Percentiles rank a stretch among this genome's conserved stretches.
Conservation (phyloP, 2,113 vertebrate genomes). For the Upupa epops region DNA sequence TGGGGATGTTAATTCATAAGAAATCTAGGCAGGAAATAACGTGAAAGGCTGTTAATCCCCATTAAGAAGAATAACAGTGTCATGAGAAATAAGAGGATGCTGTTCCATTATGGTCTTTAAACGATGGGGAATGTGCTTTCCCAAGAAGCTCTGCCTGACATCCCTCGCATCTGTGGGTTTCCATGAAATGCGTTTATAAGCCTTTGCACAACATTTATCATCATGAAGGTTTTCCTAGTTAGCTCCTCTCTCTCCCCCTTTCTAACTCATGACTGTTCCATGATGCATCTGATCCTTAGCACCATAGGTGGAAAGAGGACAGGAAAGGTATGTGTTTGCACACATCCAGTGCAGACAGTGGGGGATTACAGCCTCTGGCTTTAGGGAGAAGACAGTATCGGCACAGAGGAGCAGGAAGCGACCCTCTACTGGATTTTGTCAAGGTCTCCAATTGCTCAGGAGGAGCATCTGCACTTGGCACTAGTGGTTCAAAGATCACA, state of each 20-base stretch:
- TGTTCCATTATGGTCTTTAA: slow-evolving; percentile 27
- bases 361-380: background rate
- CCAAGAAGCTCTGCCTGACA: background rate
- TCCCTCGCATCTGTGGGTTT: background rate
- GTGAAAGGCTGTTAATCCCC: slow-evolving; percentile 10
- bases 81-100: background rate
- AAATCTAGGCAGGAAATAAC: slow-evolving; percentile 51
- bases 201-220: slow-evolving; percentile 22
- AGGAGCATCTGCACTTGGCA: background rate
- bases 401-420: background rate
- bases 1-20: slow-evolving; percentile 35
- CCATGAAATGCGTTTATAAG: background rate
- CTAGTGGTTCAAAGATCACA: slow-evolving; percentile 28
- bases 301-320: background rate
- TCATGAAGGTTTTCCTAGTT: slow-evolving; percentile 15
- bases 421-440: slow-evolving; percentile 29
- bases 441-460: background rate
- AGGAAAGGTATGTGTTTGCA: background rate
- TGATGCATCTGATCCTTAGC: background rate
- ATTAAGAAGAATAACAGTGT: slow-evolving; percentile 45
- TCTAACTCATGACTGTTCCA: background rate
- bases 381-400: background rate
- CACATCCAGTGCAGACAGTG: background rate
- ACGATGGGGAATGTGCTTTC: slow-evolving; percentile 28
- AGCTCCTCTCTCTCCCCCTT: background rate